Conservation (phyloP, 35 echinoderm and acorn worm species). For the Lytechinus variegatus region DNA sequence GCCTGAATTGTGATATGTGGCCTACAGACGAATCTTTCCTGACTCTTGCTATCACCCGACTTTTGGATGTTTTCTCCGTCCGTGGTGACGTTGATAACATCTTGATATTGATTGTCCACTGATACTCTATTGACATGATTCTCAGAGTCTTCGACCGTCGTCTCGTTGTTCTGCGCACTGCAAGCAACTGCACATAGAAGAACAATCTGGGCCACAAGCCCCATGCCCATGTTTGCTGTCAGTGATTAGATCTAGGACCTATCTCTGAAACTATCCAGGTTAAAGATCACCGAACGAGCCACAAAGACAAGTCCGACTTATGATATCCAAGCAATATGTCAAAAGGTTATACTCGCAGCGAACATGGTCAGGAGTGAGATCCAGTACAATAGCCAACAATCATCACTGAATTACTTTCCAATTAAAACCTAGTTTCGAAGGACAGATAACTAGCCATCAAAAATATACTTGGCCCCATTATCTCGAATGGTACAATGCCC, state of each 20-base stretch:
- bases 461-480: not conserved
- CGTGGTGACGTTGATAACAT: not conserved
- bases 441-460: not conserved
- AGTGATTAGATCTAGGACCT: no score
- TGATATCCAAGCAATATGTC: not conserved
- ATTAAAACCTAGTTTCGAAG: not conserved
- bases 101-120: not conserved
- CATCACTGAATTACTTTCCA: not conserved
- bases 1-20: conserved; percentile 58
- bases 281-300: not conserved
- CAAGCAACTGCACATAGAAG: not conserved
- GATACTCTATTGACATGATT: no score
- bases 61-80: not conserved
- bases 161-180: not conserved
- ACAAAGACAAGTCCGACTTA: not conserved
- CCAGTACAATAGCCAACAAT: not conserved
- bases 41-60: not conserved
- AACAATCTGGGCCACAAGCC: not conserved
- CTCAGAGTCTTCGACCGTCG: not conserved
- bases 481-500: not conserved
- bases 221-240: not conserved
- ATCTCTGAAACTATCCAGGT: not conserved
- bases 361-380: not conserved
- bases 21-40: conserved; percentile 44
- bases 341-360: not conserved